Evolutionary conservation across 2,888 invertebrate genomes (phyloP).

Genomic region (Hirtodrosophila duncani): DNA sequence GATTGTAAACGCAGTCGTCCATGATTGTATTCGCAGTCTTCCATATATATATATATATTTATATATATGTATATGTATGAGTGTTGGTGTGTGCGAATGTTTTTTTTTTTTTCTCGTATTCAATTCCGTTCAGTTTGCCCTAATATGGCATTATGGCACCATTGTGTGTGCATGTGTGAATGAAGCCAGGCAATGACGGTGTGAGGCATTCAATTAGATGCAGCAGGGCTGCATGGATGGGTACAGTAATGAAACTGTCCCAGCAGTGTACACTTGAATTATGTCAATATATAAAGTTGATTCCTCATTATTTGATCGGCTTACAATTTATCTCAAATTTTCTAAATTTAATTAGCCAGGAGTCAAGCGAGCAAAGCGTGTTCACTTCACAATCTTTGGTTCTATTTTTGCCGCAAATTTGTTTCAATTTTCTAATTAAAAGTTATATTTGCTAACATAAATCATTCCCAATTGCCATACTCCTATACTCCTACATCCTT

Average conservation of each 20-base stretch:
- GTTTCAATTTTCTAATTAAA: too few relatives aligned
- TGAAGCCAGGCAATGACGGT: conserved; percentile 21
- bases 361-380: too few relatives aligned
- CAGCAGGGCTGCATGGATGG: conserved; percentile 27
- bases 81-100: conserved; percentile 8
- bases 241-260: too few relatives aligned
- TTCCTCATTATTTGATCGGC: too few relatives aligned
- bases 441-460: too few relatives aligned
- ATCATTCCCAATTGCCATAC: too few relatives aligned
- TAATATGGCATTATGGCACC: conserved; percentile 57
- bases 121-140: conserved; percentile 53
- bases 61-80: conserved; percentile 13
- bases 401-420: neutral
- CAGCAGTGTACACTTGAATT: too few relatives aligned
- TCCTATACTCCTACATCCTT: too few relatives aligned
- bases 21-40: conserved; percentile 5
- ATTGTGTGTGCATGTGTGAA: conserved; percentile 9
- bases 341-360: too few relatives aligned
- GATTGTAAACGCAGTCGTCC: conserved; percentile 50
- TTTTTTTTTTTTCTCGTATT: conserved; percentile 39
- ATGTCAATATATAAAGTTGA: too few relatives aligned
- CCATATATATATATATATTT: conserved; percentile 12
- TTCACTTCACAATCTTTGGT: too few relatives aligned
- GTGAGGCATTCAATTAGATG: conserved; percentile 34
- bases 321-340: too few relatives aligned